These are phyloP conservation scores for Norana najaformis DNA, from an alignment of 2,888 invertebrate species.

Conservation along the genomic window DNA sequence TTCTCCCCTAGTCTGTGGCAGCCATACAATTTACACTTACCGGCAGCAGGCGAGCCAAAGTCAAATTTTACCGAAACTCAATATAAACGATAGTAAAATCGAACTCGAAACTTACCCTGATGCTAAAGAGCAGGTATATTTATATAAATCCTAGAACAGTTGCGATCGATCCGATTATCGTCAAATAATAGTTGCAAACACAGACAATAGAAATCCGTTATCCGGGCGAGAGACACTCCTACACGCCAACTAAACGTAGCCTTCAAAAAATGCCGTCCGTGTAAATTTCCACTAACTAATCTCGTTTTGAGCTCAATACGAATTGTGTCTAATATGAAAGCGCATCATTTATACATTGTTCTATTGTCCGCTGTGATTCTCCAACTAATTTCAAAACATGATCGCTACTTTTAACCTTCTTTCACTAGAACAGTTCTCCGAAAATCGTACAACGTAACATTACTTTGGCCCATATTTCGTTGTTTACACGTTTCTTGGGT, in stretches of 20 bases:
- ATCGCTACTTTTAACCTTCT: background rate
- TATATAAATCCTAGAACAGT: background rate
- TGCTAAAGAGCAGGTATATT: background rate
- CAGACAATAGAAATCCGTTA: background rate
- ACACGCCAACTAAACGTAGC: background rate
- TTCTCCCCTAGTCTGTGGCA: too few species aligned
- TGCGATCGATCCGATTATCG: background rate
- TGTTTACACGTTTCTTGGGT: background rate
- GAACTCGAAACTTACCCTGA: background rate
- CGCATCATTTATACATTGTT: background rate
- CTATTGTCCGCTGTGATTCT: background rate
- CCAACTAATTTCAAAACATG: constrained; percentile 7
- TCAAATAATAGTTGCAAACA: background rate
- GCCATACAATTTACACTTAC: too few species aligned
- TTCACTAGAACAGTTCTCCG: background rate
- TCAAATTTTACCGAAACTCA: too few species aligned
- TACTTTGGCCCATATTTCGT: background rate
- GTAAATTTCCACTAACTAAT: background rate
- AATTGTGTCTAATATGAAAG: background rate
- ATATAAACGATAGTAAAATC: background rate
- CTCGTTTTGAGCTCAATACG: background rate
- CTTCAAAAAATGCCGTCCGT: background rate
- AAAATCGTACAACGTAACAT: background rate
- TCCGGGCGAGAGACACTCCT: background rate
- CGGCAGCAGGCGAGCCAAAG: too few species aligned